These are phyloP conservation scores for Drosophila rhopaloa DNA, from an alignment of 1,140 invertebrate species.

Conservation along the genomic window DNA sequence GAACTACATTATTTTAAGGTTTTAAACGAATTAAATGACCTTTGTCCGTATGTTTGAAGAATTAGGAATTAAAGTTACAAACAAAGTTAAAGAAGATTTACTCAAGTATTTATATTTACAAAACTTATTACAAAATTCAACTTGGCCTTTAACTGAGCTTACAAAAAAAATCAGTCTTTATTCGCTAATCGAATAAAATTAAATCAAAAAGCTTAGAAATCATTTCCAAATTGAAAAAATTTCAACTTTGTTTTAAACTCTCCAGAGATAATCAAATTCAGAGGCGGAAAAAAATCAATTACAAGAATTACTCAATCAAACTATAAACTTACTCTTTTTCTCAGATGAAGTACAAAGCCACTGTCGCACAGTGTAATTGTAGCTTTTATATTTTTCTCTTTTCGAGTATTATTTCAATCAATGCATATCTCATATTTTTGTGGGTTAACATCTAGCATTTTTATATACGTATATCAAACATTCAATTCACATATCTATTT, in stretches of 20 bases:
- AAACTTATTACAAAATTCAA: no score
- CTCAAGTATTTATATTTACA: background rate
- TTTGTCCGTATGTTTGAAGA: background rate
- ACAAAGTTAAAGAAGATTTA: background rate
- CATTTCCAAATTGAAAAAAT: no score
- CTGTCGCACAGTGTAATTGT: background rate
- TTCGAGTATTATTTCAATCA: constrained; percentile 7
- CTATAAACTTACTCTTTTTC: no score
- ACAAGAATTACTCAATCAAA: no score
- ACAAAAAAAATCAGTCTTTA: background rate
- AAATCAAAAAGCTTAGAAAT: background rate
- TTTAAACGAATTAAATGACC: background rate
- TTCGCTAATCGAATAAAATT: background rate
- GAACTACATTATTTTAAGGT: constrained; percentile 22
- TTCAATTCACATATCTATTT: constrained; percentile 54
- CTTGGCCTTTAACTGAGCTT: no score
- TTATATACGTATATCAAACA: constrained; percentile 80
- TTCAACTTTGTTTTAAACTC: background rate
- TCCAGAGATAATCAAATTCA: no score
- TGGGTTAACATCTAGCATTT: constrained; percentile 58
- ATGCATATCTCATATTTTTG: constrained; percentile 24
- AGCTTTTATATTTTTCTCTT: background rate
- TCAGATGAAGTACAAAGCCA: no score
- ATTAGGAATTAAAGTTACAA: background rate
- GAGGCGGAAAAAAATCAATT: no score